A percentile compares a stretch with the other conserved stretches of the same genome.
phyloP scores from a whole-genome alignment of 2,113 vertebrate genomes.

The Microtus ochrogaster region DNA sequence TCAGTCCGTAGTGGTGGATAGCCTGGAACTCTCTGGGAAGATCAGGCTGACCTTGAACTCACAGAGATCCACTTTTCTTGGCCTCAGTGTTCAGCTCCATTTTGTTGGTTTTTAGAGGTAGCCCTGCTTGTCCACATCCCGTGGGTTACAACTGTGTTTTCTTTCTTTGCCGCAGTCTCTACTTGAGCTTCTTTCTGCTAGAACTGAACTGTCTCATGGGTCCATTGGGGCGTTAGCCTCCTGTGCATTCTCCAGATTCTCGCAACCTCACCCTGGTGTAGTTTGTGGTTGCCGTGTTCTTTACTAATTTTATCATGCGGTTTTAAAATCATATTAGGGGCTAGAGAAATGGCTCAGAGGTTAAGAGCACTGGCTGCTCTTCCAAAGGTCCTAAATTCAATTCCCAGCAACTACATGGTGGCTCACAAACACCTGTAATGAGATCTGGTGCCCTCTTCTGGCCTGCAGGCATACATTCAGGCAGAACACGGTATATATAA shows the following conservation, averaged over 20 bases:
- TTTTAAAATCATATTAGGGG: neutral
- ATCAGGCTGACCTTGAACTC: neutral
- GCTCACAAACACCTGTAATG: no score
- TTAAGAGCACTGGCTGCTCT: neutral
- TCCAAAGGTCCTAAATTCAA: no score
- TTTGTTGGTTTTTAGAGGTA: neutral
- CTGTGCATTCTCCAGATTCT: neutral
- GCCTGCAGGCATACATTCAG: no score
- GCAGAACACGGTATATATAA: no score
- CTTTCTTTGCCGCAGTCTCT: neutral
- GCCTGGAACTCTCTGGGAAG: neutral
- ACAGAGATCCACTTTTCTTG: neutral
- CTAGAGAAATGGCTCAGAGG: neutral
- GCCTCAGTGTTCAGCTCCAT: neutral
- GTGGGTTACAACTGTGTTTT: neutral
- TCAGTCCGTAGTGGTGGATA: neutral
- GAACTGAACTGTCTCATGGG: no score
- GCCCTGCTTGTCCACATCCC: neutral
- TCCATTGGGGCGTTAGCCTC: neutral
- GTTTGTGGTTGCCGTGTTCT: neutral
- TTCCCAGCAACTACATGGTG: no score
- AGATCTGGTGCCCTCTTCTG: no score
- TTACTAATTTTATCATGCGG: neutral
- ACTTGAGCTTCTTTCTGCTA: neutral
- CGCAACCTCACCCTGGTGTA: neutral